Conservation (phyloP, 2,888 invertebrate species). For the Orthonychiurus folsomi region DNA sequence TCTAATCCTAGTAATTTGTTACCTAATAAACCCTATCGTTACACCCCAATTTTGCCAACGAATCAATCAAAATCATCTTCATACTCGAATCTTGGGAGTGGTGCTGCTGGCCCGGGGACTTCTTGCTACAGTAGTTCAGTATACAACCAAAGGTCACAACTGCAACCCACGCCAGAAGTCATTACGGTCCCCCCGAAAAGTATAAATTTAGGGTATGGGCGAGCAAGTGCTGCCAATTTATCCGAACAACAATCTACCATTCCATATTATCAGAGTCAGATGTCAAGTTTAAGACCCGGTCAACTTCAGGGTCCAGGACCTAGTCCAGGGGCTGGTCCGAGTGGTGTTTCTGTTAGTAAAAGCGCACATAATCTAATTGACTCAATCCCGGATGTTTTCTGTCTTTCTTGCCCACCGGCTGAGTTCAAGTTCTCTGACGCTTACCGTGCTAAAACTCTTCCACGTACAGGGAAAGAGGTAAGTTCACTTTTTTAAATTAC, state of each 20-base stretch:
- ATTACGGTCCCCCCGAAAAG: constrained; percentile 38
- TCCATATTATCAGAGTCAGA: constrained; percentile 13
- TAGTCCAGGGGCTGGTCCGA: constrained; percentile 11
- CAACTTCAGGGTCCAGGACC: neutral
- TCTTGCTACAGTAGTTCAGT: neutral
- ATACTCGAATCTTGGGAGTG: constrained; percentile 25
- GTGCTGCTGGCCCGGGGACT: constrained; percentile 6
- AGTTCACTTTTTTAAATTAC: constrained; percentile 4
- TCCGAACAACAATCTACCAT: neutral
- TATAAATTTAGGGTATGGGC: constrained; percentile 10
- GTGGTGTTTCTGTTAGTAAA: neutral
- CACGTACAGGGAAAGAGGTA: constrained; percentile 41
- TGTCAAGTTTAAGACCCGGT: constrained; percentile 4
- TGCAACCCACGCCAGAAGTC: constrained; percentile 24
- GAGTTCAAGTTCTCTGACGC: constrained; percentile 41
- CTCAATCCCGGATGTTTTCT: constrained; percentile 40
- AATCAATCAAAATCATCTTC: constrained; percentile 25
- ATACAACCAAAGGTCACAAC: constrained; percentile 17
- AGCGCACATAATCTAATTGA: constrained; percentile 22
- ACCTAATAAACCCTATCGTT: constrained; percentile 37
- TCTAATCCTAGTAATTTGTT: constrained; percentile 15
- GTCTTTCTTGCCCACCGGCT: constrained; percentile 40
- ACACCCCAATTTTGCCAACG: constrained; percentile 30
- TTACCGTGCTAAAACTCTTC: constrained; percentile 41
- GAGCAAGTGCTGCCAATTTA: neutral